Evolutionary conservation across 1,140 invertebrate genomes (phyloP), one percentile per base, ranked within the genome.

Genomic region (Sminthurides bifidus): DNA sequence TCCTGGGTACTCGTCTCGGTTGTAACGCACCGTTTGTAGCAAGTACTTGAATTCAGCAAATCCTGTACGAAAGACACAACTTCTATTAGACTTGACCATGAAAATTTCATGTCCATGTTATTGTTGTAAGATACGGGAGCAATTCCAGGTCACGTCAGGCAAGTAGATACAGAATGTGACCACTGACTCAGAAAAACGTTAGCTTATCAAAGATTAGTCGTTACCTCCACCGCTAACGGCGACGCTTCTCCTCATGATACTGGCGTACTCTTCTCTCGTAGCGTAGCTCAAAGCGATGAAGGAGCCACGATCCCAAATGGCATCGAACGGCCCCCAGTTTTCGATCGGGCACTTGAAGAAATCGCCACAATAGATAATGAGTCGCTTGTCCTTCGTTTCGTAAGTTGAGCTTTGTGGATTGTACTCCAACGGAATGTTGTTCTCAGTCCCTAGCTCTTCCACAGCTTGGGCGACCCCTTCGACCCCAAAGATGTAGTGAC

Each of bases 321-420:
- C 23, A 17, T 63, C 54, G 41, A 60, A 56, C 10, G 61, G 61
- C 27, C 57, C 63, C 50, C 46, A 63, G 30, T 63, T 60, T 38
- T 63, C 61, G 43, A 63, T 57, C 15, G 61, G 61, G 54, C 61
- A 63, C 19, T 52, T n/a, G 14, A 48, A 41, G 15, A 57, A 51
- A 43, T 63, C 61, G 23, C 61, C 61, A 31, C 26, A 27, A 40
- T 57, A 63, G 35, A 63, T 54, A n/a, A 14, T 19, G 23, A 60
- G n/a, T n/a, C 27, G 30, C n/a, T 40, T 52, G 44, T 60, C 54
- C 0, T n/a, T 6, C 0, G 54, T 43, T 17, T 35, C 2, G 21
- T 45, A 60, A 1, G 49, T 33, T 0, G 58, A 64, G 37, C 50
- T 52, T 35, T 52, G 40, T 29, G 54, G 50, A n/a, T 57, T 27